phyloP scores from a whole-genome alignment of 2,113 vertebrate genomes.

The Tachycineta bicolor region DNA sequence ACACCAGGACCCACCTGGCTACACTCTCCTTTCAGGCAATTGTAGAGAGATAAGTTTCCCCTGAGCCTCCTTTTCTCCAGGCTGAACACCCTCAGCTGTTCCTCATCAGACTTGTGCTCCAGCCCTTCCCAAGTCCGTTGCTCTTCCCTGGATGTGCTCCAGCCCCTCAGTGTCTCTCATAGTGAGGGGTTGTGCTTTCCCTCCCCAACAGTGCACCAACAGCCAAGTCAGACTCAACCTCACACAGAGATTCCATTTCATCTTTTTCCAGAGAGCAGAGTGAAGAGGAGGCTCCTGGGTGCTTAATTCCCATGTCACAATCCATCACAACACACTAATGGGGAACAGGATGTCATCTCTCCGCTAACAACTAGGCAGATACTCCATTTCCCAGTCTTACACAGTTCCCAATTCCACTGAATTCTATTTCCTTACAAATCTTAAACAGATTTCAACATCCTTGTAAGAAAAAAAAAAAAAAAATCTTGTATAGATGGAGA shows the following conservation, averaged over 20 bases:
- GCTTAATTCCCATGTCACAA: background rate
- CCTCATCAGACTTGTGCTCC: background rate
- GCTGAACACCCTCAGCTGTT: background rate
- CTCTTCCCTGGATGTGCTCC: background rate
- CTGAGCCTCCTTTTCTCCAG: background rate
- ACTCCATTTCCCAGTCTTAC: background rate
- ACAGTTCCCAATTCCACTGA: background rate
- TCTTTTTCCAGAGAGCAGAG: background rate
- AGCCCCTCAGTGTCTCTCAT: background rate
- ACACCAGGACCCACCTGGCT: background rate
- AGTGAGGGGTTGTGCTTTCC: background rate
- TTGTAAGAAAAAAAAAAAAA: background rate
- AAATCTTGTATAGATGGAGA: background rate
- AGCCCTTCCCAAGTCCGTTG: accelerated
- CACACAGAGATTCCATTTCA: background rate
- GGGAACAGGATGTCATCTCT: background rate
- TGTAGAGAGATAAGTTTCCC: background rate
- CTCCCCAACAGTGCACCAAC: background rate
- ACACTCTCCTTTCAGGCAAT: background rate
- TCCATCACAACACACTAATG: background rate
- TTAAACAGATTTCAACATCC: background rate
- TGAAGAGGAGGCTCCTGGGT: background rate
- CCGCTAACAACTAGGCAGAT: background rate
- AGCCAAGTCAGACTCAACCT: background rate
- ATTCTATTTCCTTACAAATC: background rate